Evolutionary conservation across 2,888 invertebrate species (phyloP), one percentile per base, ranked within the genome.

Genomic region (Tanypteryx hageni): DNA sequence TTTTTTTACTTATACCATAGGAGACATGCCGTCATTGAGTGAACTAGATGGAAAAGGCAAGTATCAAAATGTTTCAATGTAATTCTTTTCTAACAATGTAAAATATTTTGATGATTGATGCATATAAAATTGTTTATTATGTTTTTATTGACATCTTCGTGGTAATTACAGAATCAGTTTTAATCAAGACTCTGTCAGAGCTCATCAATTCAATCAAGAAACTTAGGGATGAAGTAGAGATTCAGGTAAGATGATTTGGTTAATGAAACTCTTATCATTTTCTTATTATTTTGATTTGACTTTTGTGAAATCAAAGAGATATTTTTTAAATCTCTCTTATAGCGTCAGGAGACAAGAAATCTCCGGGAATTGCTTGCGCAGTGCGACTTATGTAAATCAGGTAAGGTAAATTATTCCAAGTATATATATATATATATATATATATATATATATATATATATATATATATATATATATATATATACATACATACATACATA

Each of bases 291-390:
- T 4, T 9, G 1, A 44, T 58, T 89, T 89, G n/a, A 56, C 18
- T n/a, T 58, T 89, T 22, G 76, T 22, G 76, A n/a, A n/a, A 68
- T 68, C 18, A 22, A 68, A 18, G 1, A 3, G 4, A 18, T 5
- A 18, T 5, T 68, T 22, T 22, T 22, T 22, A 68, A 3, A 68
- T n/a, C 22, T 93, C 89, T 93, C 84, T 94, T 94, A 31, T 94
- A 96, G 96, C 95, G 95, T 85, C 94, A 96, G 93, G 97, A 97
- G 94, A 97, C 98, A 44, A 96, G 97, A 93, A 95, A 96, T 93
- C 96, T 98, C 92, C 96, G 97, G 61, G 96, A 96, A 93, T 95
- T 98, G 92, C 95, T 98, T 93, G 97, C 97, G 94, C 97, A 97
- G 94, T 98, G 98, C 95, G 97, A 97, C 93, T 96, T 97, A 93